A percentile compares a stretch with the other conserved stretches of the same genome.
Conservation (phyloP, 2,113 vertebrate genomes). For the Stomatorhinus ivindoensis region DNA sequence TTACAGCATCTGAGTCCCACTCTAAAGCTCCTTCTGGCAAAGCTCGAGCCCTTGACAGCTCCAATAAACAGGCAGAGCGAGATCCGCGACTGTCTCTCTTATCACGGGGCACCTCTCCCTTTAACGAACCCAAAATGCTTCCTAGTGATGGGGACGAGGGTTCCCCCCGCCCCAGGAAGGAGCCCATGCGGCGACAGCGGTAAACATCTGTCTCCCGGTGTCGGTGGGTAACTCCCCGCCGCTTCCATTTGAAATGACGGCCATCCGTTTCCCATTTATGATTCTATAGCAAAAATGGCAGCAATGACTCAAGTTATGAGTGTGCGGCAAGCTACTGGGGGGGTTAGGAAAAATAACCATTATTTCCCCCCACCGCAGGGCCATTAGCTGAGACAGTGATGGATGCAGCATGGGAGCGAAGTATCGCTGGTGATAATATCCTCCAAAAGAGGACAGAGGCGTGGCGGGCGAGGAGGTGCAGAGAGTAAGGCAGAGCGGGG, state of each 20-base stretch:
- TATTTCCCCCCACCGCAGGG: background rate
- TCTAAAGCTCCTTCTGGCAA: background rate
- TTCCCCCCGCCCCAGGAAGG: background rate
- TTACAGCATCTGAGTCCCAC: background rate
- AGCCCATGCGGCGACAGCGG: background rate
- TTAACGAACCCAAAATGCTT: background rate
- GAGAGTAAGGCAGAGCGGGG: too few species aligned
- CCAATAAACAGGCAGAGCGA: background rate
- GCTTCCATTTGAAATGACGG: background rate
- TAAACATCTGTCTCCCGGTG: background rate
- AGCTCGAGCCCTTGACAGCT: background rate
- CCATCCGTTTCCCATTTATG: conserved; percentile 15
- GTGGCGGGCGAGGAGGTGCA: background rate
- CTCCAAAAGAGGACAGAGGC: background rate
- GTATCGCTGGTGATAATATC: background rate
- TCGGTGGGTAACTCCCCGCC: background rate
- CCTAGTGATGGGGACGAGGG: background rate
- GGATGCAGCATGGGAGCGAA: background rate
- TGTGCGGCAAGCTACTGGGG: background rate
- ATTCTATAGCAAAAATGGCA: background rate
- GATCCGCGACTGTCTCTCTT: background rate
- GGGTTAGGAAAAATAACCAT: conserved; percentile 8
- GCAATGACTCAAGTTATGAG: conserved; percentile 14
- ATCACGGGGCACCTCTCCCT: background rate
- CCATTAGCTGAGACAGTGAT: conserved; percentile 11